Base-by-base conservation (phyloP, 2,797 vertebrate species). In the Leptatherina wallacei region DNA sequence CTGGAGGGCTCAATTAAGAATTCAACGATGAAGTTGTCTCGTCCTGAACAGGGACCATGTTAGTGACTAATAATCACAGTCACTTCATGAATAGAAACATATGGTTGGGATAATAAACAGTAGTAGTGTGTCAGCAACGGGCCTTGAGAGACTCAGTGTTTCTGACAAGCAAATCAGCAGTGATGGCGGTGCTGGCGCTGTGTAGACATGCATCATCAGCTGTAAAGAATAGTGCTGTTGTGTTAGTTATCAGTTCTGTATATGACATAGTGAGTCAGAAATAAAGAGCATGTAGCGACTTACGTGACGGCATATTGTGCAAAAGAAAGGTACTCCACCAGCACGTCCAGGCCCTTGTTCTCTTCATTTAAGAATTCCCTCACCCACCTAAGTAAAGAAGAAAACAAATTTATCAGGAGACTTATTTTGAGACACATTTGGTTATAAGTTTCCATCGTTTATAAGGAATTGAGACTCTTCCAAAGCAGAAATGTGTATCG, bases 321-420 rank as follows among this genome's bases (percentile, higher is more conserved):
- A 84, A 99, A 99, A 1, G 97, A 99, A 61, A 99, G 95, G 88
- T 99, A 99, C 59, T 99, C 98, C 94, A 99, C 98, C 83, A 99
- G 93, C 32, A 99, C 95, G 51, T 99, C 97, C 82, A 99, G 94
- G 38, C 98, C 98, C 93, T 97, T 97, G 92, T 99, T 99, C 77
- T 98, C 97, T 76, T 99, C 97, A n/a, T 99, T 99, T 84, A 99
- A 84, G 94, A 99, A 99, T 85, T 99, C 98, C 83, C 97, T 94
- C 81, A 99, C 98, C 98, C 98, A 99, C 72, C 98, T 99, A 93
- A 59, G 35, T 66, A 72, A 29, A 71, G 9, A 71, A 1, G 2
- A 38, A 72, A 27, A 35, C 4, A 54, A 27, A 3, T 16, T 56
- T 20, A 56, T 29, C 24, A 32, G 29, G 11, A 55, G 24, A 30